These are phyloP conservation scores for Flexamia atlantica DNA, from an alignment of 2,888 invertebrate genomes.

Conservation along the genomic window DNA sequence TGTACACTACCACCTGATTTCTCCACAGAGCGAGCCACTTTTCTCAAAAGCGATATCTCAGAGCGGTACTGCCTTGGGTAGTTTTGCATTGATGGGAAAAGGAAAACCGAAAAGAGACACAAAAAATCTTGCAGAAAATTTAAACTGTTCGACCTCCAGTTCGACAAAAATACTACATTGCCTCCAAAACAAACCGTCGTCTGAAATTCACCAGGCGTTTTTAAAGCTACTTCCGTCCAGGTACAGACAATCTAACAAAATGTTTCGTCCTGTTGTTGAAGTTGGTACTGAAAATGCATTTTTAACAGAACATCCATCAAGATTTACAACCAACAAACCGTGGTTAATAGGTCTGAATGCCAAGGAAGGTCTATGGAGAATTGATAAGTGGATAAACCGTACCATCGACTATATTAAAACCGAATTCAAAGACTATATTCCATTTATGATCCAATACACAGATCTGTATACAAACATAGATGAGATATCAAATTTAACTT, in stretches of 20 bases:
- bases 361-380: slow-evolving; percentile 19
- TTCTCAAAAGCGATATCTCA: slow-evolving; percentile 27
- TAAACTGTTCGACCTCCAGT: not conserved
- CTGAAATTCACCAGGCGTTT: not conserved
- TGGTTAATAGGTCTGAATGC: slow-evolving; percentile 39
- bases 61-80: slow-evolving; percentile 23
- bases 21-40: not conserved
- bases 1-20: slow-evolving; percentile 38
- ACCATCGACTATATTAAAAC: not conserved
- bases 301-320: slow-evolving; percentile 17
- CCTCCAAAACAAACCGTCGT: slow-evolving; percentile 6
- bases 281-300: slow-evolving; percentile 39
- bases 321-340: not conserved
- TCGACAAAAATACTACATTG: slow-evolving; percentile 11
- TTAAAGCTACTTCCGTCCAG: not conserved
- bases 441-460: not conserved
- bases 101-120: slow-evolving; percentile 17
- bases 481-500: not conserved
- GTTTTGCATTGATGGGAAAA: slow-evolving; percentile 9
- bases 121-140: not conserved
- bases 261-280: slow-evolving; percentile 34
- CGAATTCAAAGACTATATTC: slow-evolving; percentile 8
- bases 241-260: not conserved
- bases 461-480: slow-evolving; percentile 22
- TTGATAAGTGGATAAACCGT: not conserved